Evolutionary conservation across 2,113 vertebrate species (phyloP), one percentile per base, ranked within the genome.

Genomic region (Apodemus speciosus): DNA sequence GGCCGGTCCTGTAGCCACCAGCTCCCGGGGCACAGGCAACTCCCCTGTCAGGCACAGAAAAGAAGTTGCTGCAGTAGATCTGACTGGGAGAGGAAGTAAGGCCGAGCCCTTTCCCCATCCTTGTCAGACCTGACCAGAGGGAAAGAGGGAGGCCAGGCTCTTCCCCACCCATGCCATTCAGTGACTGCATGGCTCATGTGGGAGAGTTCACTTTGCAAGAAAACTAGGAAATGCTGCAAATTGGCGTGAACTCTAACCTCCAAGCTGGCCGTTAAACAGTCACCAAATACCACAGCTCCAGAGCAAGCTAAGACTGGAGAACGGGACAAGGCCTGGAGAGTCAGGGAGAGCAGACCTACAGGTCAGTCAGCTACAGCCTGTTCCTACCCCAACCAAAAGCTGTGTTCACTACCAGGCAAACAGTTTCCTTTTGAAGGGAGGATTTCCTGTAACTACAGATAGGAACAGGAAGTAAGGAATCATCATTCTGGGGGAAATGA

Each of bases 251-350:
- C 20, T 66, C 68, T 86, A 16, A 27, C 14, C 40, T 38, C 46
- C 85, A 76, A 71, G 62, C n/a, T 20, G 18, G 27, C 0, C 64
- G 90, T 93, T 96, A 96, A 97, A 94, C n/a, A 96, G 94, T 95
- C 83, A 95, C 64, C 72, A 58, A 32, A 62, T 27, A 38, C 40
- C 83, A 79, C n/a, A 90, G 60, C 14, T 90, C 16, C 43, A 30
- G 60, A 35, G 35, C 40, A 38, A 86, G 62, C 46, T 64, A 73
- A 89, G 83, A 30, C 80, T 35, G 85, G 40, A 93, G 77, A n/a
- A n/a, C 84, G 88, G 90, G 77, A 88, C 73, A 83, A 46, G 92
- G n/a, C 88, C 85, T 72, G 0, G 49, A 64, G 72, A 81, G 80
- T 38, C 53, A 92, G 66, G 64, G 76, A 94, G 91, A 79, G 25